A percentile compares a stretch with the other conserved stretches of the same genome.
These are phyloP conservation scores for Acrocephalus arundinaceus DNA, from an alignment of 2,113 vertebrate species.

Conservation along the genomic window DNA sequence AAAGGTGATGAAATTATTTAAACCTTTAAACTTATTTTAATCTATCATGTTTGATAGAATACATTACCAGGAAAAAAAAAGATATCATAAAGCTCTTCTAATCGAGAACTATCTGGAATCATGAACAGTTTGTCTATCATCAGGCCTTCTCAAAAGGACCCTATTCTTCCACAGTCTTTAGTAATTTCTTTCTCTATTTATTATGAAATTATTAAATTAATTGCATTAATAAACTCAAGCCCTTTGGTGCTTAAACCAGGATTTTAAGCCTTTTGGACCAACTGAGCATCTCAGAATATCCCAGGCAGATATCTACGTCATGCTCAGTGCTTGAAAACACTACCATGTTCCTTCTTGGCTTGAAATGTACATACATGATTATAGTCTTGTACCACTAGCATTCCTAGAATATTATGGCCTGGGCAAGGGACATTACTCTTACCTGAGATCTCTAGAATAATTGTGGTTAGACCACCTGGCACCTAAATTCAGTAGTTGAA, in stretches of 20 bases:
- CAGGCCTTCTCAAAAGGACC: not conserved
- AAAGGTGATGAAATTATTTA: not conserved
- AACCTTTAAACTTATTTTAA: not conserved
- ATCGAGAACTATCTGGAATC: not conserved
- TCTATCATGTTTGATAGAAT: not conserved
- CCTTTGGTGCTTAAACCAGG: not conserved
- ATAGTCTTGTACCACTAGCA: not conserved
- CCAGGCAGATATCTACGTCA: not conserved
- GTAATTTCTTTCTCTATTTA: not conserved
- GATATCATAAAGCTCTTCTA: not conserved
- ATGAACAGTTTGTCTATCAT: not conserved
- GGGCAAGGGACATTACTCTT: not conserved
- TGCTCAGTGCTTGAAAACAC: not conserved
- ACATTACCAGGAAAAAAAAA: not conserved
- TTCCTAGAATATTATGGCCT: not conserved
- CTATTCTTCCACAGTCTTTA: not conserved
- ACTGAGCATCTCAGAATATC: not conserved
- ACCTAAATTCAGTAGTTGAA: not conserved
- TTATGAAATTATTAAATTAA: not conserved
- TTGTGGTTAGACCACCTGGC: not conserved
- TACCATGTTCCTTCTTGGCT: not conserved
- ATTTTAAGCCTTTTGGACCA: not conserved
- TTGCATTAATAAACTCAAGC: not conserved
- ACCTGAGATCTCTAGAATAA: not conserved
- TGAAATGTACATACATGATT: not conserved